A percentile compares a stretch with the other conserved stretches of the same genome.
phyloP scores from a whole-genome alignment of 2,888 invertebrate genomes.

The Platycheirus rosarum region DNA sequence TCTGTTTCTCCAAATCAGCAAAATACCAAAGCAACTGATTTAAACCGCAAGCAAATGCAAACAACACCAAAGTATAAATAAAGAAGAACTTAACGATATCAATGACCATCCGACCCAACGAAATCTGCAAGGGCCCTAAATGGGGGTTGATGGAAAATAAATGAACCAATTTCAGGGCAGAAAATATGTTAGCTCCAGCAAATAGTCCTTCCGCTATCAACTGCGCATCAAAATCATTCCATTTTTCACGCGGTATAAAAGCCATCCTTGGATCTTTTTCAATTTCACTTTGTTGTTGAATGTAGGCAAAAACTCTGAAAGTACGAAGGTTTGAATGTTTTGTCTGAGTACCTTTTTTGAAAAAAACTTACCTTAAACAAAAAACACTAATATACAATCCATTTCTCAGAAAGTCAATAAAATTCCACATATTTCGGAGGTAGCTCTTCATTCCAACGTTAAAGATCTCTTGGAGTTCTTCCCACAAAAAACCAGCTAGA shows the following conservation, averaged over 20 bases:
- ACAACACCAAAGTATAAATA: conserved; percentile 93
- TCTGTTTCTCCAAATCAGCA: conserved; percentile 91
- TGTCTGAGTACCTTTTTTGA: not conserved
- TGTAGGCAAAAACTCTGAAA: conserved; percentile 87
- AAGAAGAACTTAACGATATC: conserved; percentile 97
- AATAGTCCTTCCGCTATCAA: conserved; percentile 96
- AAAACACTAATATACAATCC: conserved; percentile 90
- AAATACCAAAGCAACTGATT: conserved; percentile 98
- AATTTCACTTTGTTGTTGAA: conserved; percentile 89
- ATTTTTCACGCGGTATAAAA: conserved; percentile 91
- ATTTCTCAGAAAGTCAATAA: conserved; percentile 96
- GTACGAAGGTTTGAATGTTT: not conserved
- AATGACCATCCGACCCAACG: conserved; percentile 93
- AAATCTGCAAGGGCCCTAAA: conserved; percentile 95
- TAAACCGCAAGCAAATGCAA: conserved; percentile 95
- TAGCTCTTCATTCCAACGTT: conserved; percentile 93
- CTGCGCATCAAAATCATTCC: conserved; percentile 97
- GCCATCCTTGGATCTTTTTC: conserved; percentile 87
- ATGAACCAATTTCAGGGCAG: conserved; percentile 95
- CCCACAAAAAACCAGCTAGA: conserved; percentile 94
- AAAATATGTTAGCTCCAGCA: conserved; percentile 97
- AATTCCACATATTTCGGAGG: conserved; percentile 97
- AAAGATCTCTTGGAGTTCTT: conserved; percentile 95
- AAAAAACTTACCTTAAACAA: conserved; percentile 83
- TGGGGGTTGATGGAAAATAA: conserved; percentile 97